These are phyloP conservation scores for Nephotettix cincticeps DNA, from an alignment of 1,140 invertebrate species.

Conservation along the genomic window DNA sequence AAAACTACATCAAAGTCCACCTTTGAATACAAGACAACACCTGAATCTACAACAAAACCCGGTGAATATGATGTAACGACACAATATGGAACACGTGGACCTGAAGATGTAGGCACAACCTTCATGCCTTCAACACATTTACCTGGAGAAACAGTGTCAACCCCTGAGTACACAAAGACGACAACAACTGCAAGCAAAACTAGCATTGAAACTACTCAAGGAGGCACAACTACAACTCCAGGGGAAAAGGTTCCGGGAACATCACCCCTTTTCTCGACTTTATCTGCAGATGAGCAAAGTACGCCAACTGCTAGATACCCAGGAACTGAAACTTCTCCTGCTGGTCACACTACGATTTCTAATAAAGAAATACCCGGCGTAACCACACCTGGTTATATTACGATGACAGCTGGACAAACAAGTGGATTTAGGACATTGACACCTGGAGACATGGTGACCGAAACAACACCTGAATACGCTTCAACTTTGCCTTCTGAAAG, in stretches of 20 bases:
- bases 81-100: not conserved
- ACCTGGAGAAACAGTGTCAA: not conserved
- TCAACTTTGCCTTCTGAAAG: not conserved
- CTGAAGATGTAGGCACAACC: not conserved
- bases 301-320: no score
- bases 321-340: no score
- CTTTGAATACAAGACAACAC: not conserved
- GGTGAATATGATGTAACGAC: not conserved
- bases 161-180: not conserved
- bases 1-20: not conserved
- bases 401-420: not conserved
- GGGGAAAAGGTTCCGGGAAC: not conserved
- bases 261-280: no score
- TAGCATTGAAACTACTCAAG: not conserved
- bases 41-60: not conserved
- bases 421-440: not conserved
- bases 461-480: not conserved
- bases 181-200: not conserved
- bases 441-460: not conserved
- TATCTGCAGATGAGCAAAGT: no score
- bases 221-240: not conserved
- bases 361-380: not conserved
- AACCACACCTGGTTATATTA: not conserved
- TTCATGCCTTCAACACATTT: not conserved
- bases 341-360: not conserved